phyloP scores from a whole-genome alignment of 2,888 invertebrate genomes.

The Stenurella melanura region DNA sequence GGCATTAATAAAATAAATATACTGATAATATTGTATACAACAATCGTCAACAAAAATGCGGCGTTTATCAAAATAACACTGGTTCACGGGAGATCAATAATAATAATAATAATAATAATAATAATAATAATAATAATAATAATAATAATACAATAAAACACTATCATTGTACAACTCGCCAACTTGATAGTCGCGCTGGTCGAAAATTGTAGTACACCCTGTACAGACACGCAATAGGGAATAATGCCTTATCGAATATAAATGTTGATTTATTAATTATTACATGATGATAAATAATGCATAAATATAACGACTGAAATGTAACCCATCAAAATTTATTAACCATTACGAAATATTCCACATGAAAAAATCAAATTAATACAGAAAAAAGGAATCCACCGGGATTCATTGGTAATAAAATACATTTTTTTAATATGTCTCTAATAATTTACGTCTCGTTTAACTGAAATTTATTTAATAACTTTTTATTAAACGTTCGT shows the following conservation, averaged over 20 bases:
- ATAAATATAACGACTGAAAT: neutral
- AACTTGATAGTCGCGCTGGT: too few species aligned
- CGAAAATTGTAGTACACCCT: too few species aligned
- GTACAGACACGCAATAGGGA: too few species aligned
- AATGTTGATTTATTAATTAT: neutral
- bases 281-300: neutral
- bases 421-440: neutral
- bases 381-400: neutral
- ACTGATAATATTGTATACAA: too few species aligned
- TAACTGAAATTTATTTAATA: neutral
- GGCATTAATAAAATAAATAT: too few species aligned
- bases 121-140: too few species aligned
- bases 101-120: too few species aligned
- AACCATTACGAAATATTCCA: neutral
- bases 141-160: too few species aligned
- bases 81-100: too few species aligned
- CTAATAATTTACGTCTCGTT: neutral
- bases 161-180: too few species aligned
- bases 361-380: neutral
- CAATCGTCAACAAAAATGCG: too few species aligned
- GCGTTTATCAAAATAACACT: too few species aligned
- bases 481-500: neutral
- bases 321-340: neutral
- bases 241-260: neutral
- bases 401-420: conserved; percentile 8